Conservation (phyloP, 2,888 invertebrate species). For the Blastobasis lacticolella region DNA sequence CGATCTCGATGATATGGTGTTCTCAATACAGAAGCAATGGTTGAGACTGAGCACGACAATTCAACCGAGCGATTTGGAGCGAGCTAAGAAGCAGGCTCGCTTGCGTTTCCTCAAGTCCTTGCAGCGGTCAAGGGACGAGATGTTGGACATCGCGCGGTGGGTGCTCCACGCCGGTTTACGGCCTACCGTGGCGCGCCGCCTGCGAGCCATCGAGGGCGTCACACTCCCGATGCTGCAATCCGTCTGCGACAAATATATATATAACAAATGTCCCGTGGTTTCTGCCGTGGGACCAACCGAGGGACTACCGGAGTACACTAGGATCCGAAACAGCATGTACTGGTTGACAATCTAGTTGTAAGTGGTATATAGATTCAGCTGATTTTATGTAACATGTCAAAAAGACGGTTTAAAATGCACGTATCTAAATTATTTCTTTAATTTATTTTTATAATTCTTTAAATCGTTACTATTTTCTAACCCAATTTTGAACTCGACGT, state of each 20-base stretch:
- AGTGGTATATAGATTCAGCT: no score
- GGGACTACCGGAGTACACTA: slow-evolving; percentile 47
- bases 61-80: slow-evolving; percentile 89
- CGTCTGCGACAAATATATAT: slow-evolving; percentile 35
- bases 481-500: no score
- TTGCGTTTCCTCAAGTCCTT: slow-evolving; percentile 92
- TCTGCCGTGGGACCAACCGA: slow-evolving; percentile 59
- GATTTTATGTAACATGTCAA: no score
- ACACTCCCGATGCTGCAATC: slow-evolving; percentile 80
- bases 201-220: slow-evolving; percentile 87
- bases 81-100: slow-evolving; percentile 91
- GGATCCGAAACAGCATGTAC: slow-evolving; percentile 42
- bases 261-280: slow-evolving; percentile 55
- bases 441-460: no score
- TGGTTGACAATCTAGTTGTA: slow-evolving; percentile 30
- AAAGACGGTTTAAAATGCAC: no score
- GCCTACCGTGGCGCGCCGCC: slow-evolving; percentile 89
- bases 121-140: slow-evolving; percentile 91
- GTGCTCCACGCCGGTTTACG: slow-evolving; percentile 92
- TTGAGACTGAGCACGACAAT: slow-evolving; percentile 88
- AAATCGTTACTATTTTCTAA: no score
- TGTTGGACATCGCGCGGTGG: slow-evolving; percentile 96
- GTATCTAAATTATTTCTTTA: no score
- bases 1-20: slow-evolving; percentile 80
- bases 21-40: slow-evolving; percentile 84